Evolutionary conservation across 2,797 vertebrate species (phyloP).

Genomic region (Phataginus tricuspis): DNA sequence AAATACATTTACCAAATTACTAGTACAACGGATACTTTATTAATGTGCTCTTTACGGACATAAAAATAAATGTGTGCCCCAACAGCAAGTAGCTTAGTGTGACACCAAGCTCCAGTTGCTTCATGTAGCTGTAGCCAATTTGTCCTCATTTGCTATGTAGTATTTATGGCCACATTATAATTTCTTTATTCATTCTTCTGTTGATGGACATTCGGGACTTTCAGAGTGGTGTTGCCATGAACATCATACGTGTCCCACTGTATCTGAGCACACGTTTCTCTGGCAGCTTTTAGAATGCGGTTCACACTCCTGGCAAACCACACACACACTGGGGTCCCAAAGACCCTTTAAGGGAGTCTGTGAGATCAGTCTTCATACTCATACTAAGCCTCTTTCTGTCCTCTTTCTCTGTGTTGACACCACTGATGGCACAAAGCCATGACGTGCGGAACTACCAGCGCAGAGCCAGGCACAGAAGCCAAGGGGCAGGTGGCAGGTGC

Average conservation of each 20-base stretch:
- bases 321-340: neutral
- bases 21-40: neutral
- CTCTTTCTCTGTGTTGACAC: neutral
- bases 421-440: neutral
- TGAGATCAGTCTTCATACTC: neutral
- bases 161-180: neutral
- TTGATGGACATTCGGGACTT: neutral
- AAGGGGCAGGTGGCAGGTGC: neutral
- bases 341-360: neutral
- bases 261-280: neutral
- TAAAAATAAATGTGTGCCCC: neutral
- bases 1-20: neutral
- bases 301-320: neutral
- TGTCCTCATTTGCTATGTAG: neutral
- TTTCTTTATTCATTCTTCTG: neutral
- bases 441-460: neutral
- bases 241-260: neutral
- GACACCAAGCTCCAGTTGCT: neutral
- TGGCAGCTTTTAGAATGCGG: neutral
- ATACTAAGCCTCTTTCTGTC: neutral
- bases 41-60: neutral
- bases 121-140: neutral
- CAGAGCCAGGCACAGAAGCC: rapidly evolving
- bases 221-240: neutral
- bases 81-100: neutral